phyloP scores from a whole-genome alignment of 2,888 invertebrate species.

The Anticlea derivata region DNA sequence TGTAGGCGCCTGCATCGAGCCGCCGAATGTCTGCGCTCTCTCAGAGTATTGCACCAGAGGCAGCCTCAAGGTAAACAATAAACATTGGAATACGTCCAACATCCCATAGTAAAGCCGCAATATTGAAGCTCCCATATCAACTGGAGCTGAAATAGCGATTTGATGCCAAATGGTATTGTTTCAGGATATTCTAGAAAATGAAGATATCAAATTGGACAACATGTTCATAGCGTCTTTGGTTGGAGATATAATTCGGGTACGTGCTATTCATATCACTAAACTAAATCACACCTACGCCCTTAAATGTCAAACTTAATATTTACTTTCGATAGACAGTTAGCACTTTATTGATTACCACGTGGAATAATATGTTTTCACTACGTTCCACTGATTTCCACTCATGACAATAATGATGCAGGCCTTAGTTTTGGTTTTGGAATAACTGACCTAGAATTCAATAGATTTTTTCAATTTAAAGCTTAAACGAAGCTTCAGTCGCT shows the following conservation, averaged over 20 bases:
- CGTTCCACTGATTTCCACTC: too few species aligned
- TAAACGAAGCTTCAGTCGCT: not conserved
- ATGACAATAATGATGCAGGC: too few species aligned
- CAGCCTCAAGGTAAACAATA: conserved; percentile 89
- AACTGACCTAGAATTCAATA: too few species aligned
- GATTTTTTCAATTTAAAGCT: not conserved
- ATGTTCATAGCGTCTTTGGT: conserved; percentile 98
- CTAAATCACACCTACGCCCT: too few species aligned
- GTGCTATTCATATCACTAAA: too few species aligned
- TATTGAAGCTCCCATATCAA: not conserved
- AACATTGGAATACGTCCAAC: conserved; percentile 17
- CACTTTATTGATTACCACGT: too few species aligned
- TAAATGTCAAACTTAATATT: too few species aligned
- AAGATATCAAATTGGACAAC: conserved; percentile 97
- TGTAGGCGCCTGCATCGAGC: conserved; percentile 95
- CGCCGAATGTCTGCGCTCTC: conserved; percentile 94
- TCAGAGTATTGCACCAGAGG: conserved; percentile 95
- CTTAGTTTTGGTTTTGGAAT: too few species aligned
- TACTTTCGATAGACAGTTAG: too few species aligned
- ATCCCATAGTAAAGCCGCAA: not conserved
- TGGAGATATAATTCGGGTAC: conserved; percentile 96
- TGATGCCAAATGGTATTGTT: conserved; percentile 18
- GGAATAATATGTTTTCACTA: too few species aligned
- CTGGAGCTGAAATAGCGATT: too few species aligned
- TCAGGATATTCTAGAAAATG: conserved; percentile 96